These are phyloP conservation scores for Acinonyx jubatus DNA, from an alignment of 2,113 vertebrate genomes.

Conservation along the genomic window DNA sequence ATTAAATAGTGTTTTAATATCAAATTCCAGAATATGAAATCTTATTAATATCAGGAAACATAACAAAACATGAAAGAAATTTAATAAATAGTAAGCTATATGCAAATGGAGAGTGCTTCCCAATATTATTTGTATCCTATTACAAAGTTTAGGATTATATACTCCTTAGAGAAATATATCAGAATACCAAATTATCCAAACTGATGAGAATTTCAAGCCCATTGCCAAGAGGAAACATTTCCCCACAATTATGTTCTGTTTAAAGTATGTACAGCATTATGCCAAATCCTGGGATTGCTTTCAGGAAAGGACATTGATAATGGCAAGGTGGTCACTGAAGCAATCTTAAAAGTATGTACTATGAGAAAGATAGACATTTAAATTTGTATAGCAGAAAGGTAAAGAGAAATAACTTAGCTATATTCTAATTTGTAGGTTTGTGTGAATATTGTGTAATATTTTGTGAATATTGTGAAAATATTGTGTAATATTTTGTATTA, in stretches of 20 bases:
- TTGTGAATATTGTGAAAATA: no score
- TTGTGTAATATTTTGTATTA: background rate
- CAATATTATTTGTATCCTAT: background rate
- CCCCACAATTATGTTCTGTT: background rate
- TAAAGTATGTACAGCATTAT: background rate
- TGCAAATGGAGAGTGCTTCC: background rate
- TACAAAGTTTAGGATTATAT: background rate
- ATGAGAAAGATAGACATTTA: background rate
- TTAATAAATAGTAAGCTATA: background rate
- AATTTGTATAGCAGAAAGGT: background rate
- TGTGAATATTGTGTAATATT: background rate
- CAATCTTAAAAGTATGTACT: background rate
- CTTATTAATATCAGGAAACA: background rate
- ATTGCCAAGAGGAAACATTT: background rate
- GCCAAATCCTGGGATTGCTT: background rate
- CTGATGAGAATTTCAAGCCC: background rate
- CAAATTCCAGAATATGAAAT: background rate
- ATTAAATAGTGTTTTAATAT: background rate
- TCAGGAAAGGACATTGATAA: background rate
- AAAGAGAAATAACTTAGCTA: background rate
- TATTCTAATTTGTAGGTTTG: background rate
- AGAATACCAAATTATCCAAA: background rate
- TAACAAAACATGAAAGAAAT: background rate
- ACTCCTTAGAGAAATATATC: background rate
- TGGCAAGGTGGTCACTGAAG: background rate